These are phyloP conservation scores for Mythimna pallens DNA, from an alignment of 2,888 invertebrate species.

Conservation along the genomic window DNA sequence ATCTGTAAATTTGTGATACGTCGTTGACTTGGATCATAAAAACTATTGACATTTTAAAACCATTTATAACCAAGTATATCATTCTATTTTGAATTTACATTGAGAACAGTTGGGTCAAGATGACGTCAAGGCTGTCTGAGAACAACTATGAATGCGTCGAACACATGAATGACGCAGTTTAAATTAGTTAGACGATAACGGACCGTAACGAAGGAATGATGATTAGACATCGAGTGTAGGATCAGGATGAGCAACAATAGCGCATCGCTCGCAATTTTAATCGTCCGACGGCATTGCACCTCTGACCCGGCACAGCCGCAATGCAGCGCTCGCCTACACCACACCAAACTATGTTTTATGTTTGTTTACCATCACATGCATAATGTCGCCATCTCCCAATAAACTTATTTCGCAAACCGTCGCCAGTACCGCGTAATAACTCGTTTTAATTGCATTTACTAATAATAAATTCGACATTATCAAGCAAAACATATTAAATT, in stretches of 20 bases:
- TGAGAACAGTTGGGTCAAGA: constrained; percentile 71
- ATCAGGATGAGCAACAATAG: constrained; percentile 63
- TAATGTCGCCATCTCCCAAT: constrained; percentile 71
- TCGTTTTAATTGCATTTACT: constrained; percentile 44
- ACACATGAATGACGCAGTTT: constrained; percentile 62
- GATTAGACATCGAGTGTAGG: constrained; percentile 42
- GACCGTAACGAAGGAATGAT: constrained; percentile 24
- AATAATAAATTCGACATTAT: constrained; percentile 44
- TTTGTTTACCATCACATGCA: constrained; percentile 79
- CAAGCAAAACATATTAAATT: constrained; percentile 37
- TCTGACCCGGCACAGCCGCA: constrained; percentile 82
- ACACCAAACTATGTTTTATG: constrained; percentile 74
- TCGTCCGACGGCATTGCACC: constrained; percentile 81
- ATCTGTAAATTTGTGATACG: constrained; percentile 48
- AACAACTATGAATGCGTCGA: constrained; percentile 65
- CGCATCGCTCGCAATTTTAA: constrained; percentile 72
- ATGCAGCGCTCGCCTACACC: constrained; percentile 83
- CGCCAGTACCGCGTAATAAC: constrained; percentile 58
- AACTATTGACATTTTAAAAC: constrained; percentile 66
- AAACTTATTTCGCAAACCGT: constrained; percentile 65
- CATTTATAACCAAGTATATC: constrained; percentile 61
- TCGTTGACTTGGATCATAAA: constrained; percentile 44
- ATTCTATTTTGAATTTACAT: constrained; percentile 71
- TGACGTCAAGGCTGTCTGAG: constrained; percentile 72
- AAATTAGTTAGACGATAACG: constrained; percentile 61